Conservation (phyloP, 2,797 vertebrate species). For the Todus mexicanus region DNA sequence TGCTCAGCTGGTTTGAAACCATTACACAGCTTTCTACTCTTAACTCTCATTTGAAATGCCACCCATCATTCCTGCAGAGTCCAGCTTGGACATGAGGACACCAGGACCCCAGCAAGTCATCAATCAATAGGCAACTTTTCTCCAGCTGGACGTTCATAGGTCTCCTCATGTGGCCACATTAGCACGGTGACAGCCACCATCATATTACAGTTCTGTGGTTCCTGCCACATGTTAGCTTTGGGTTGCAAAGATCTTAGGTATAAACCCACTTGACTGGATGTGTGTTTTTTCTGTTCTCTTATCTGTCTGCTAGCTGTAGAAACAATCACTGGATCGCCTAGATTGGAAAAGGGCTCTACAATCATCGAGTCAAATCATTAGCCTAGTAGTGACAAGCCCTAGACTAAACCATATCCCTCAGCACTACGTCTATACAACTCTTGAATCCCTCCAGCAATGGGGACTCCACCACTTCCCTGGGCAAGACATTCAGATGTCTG, state of each 20-base stretch:
- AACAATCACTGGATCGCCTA: too few relatives aligned
- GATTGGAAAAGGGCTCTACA: too few relatives aligned
- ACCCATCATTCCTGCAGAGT: accelerated
- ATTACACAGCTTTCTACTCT: neutral
- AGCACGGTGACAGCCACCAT: neutral
- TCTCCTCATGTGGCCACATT: neutral
- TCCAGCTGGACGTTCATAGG: accelerated
- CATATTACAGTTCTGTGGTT: neutral
- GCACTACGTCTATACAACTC: too few relatives aligned
- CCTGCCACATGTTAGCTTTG: neutral
- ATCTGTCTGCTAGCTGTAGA: neutral
- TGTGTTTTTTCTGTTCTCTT: neutral
- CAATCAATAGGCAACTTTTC: neutral
- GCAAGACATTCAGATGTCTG: too few relatives aligned
- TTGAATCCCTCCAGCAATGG: too few relatives aligned
- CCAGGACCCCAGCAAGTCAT: neutral
- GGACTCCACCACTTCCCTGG: too few relatives aligned
- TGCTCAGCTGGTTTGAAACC: neutral
- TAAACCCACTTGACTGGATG: neutral
- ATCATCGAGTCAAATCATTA: too few relatives aligned
- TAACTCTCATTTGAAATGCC: neutral
- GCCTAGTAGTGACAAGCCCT: too few relatives aligned
- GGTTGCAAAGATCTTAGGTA: neutral
- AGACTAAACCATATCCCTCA: too few relatives aligned
- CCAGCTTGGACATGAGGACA: neutral